Evolutionary conservation across 2,888 invertebrate genomes (phyloP).

Genomic region (Dryobotodes eremita): DNA sequence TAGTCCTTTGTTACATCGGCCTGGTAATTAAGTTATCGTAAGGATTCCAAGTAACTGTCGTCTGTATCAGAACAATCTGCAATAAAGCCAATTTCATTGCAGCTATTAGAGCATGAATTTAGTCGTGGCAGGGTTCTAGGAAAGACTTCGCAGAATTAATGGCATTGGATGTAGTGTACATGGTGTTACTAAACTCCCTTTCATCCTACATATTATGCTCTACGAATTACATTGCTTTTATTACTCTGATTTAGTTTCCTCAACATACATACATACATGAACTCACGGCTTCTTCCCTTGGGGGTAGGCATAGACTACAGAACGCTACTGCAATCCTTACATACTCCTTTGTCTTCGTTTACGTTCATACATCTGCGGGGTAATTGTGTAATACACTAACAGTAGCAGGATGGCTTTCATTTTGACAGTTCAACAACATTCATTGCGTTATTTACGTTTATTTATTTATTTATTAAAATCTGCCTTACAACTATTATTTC

Average conservation of each 20-base stretch:
- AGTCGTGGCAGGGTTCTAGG: slow-evolving; percentile 30
- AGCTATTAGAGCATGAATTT: slow-evolving; percentile 49
- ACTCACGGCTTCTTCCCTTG: too few relatives aligned
- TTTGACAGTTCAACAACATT: too few relatives aligned
- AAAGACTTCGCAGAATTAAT: slow-evolving; percentile 28
- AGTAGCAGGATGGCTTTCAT: too few relatives aligned
- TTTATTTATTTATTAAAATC: too few relatives aligned
- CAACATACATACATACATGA: too few relatives aligned
- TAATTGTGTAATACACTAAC: too few relatives aligned
- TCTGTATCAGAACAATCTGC: slow-evolving; percentile 35
- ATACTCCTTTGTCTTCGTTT: too few relatives aligned
- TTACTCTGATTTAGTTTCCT: neutral
- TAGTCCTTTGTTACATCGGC: slow-evolving; percentile 44
- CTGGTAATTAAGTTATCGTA: slow-evolving; percentile 51
- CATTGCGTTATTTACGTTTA: too few relatives aligned
- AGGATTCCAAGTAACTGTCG: slow-evolving; percentile 32
- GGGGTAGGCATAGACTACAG: too few relatives aligned
- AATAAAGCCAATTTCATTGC: slow-evolving; percentile 50
- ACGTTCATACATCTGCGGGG: too few relatives aligned
- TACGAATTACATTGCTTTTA: neutral
- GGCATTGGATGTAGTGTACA: neutral
- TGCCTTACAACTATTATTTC: too few relatives aligned
- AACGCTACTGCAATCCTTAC: too few relatives aligned
- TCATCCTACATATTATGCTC: neutral
- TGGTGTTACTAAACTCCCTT: neutral